Base-by-base conservation (phyloP, 1,140 invertebrate genomes). In the Cardiocondyla obscurior region DNA sequence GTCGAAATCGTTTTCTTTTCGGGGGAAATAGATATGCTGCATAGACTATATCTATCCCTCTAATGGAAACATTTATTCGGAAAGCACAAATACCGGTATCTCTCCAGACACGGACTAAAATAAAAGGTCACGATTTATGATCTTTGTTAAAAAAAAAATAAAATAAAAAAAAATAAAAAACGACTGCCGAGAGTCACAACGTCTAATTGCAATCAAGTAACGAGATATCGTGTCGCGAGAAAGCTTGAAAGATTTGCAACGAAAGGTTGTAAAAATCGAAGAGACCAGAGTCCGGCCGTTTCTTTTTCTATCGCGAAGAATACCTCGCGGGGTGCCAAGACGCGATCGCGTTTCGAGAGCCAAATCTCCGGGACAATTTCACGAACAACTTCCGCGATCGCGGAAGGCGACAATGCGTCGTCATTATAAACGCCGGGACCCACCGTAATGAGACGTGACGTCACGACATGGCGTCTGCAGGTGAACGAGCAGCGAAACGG, bases 391-490 rank as follows among this genome's bases (percentile, higher is more conserved):
- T 6, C 8, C 65, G 65, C 16, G 39, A 25, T 33, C 39, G 65
- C 65, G 69, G n/a, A n/a, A 67, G 84, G 57, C 57, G 44, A 65
- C 83, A 79, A 65, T 79, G 44, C 76, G 44, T 46, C 72, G 67
- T 84, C 64, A 69, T 46, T 77, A 58, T 84, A 74, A 72, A 70
- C 58, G 84, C 60, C 73, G 67, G 81, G 85, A 62, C 55, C 42
- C 79, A 84, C 53, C 69, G 77, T 86, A 85, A 84, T 84, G 62
- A 86, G 73, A 84, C 46, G 84, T 89, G 90, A 92, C 91, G 91
- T 92, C 90, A 89, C 77, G 89, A 90, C 89, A 92, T 92, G 90
- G 92, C 91, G 91, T 92, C 87, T 84, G 83, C 89, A 91, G 90
- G 90, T 92, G 89, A 91, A 87, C 74, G 28, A 65, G 72, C 89